Evolutionary conservation across 2,797 vertebrate species (phyloP).

Genomic region (Cryptoblepharus egeriae): DNA sequence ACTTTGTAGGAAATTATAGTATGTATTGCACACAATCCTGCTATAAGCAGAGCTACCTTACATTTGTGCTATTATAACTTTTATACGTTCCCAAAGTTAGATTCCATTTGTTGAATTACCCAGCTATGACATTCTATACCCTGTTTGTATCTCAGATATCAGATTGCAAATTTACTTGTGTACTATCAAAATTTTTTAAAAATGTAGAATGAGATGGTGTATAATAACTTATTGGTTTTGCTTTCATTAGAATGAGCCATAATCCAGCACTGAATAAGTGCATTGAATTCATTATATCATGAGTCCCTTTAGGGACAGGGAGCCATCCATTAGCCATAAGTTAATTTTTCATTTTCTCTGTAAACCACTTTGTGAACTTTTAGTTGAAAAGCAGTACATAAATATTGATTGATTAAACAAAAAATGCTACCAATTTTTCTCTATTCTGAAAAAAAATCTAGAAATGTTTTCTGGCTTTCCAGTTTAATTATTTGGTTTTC

Average conservation of each 20-base stretch:
- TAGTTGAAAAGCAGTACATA: too few species aligned
- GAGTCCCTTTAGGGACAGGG: too few species aligned
- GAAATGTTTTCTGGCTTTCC: too few species aligned
- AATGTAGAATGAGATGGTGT: background rate
- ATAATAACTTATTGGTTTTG: constrained; percentile 17
- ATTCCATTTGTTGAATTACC: background rate
- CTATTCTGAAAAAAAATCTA: background rate
- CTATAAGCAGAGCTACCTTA: background rate
- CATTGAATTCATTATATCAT: too few species aligned
- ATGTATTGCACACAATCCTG: background rate
- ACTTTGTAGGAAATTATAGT: background rate
- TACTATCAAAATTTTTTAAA: background rate
- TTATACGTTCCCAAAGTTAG: background rate
- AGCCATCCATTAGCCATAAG: too few species aligned
- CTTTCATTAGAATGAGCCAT: background rate
- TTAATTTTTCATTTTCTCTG: too few species aligned
- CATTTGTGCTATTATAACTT: constrained; percentile 12
- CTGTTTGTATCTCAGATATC: fast-evolving
- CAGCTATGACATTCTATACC: background rate
- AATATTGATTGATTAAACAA: too few species aligned
- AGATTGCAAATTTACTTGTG: background rate
- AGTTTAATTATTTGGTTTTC: background rate
- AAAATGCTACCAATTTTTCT: background rate
- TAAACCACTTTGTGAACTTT: too few species aligned
- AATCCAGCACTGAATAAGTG: background rate